Conservation (phyloP, 1,140 invertebrate genomes). For the Lutraria rhynchaena region DNA sequence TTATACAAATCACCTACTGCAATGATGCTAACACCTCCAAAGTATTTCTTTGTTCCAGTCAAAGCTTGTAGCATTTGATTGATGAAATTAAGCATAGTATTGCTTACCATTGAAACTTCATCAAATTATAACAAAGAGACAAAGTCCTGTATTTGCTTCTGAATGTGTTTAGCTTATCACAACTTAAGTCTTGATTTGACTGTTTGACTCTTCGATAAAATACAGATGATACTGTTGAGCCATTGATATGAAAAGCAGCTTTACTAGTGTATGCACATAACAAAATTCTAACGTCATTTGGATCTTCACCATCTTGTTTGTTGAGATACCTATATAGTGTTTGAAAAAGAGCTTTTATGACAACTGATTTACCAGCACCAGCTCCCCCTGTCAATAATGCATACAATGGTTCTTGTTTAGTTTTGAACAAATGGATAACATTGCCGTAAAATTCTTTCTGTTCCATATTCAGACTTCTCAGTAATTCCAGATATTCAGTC, state of each 20-base stretch:
- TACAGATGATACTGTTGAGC: background rate
- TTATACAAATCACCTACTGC: slow-evolving; percentile 19
- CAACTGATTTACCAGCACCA: slow-evolving; percentile 1
- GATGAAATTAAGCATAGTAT: slow-evolving; percentile 52
- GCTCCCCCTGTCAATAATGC: background rate
- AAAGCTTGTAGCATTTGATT: background rate
- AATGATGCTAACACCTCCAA: slow-evolving; percentile 20
- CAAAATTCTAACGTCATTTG: background rate
- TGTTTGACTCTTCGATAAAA: too few relatives aligned
- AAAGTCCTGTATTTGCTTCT: slow-evolving; percentile 22
- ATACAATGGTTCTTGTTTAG: background rate
- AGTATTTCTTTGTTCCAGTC: background rate
- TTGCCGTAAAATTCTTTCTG: background rate
- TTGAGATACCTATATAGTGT: background rate
- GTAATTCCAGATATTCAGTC: background rate
- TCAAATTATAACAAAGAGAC: slow-evolving; percentile 40
- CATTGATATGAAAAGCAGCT: slow-evolving; percentile 29
- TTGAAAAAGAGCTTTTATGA: slow-evolving; percentile 8
- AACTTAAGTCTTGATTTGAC: too few relatives aligned
- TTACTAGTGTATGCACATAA: slow-evolving; percentile 5
- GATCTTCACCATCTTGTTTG: background rate
- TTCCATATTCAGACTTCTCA: background rate
- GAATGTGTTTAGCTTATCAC: slow-evolving; percentile 7
- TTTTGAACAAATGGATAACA: background rate
- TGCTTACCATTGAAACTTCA: slow-evolving; percentile 59